These are phyloP conservation scores for Zele albiditarsus DNA, from an alignment of 2,888 invertebrate species.

Conservation along the genomic window DNA sequence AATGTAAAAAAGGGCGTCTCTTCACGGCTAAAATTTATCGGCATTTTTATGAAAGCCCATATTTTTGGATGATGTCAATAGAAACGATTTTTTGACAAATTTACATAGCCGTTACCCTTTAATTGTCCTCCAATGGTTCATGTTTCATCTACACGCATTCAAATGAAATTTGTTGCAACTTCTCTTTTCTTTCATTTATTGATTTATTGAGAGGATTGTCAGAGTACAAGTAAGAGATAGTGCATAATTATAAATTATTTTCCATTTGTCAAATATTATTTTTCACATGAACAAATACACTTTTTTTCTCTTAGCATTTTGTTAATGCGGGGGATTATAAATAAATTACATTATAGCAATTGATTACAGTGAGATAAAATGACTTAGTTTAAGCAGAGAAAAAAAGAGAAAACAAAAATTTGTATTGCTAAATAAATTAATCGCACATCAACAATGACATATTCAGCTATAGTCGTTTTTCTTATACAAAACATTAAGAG, in stretches of 20 bases:
- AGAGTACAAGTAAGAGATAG: not conserved
- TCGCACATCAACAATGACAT: not conserved
- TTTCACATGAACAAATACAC: not conserved
- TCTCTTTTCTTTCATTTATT: not conserved
- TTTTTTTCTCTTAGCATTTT: not conserved
- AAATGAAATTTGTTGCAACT: not conserved
- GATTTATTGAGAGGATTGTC: not conserved
- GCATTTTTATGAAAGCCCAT: too few relatives aligned
- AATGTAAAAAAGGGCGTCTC: too few relatives aligned
- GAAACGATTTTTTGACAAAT: too few relatives aligned
- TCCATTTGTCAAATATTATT: not conserved
- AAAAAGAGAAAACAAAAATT: not conserved
- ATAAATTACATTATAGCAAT: conserved; percentile 1
- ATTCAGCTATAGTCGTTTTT: not conserved
- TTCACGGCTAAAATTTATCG: too few relatives aligned
- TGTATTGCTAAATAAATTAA: conserved; percentile 7
- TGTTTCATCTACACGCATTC: too few relatives aligned
- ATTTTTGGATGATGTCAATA: too few relatives aligned
- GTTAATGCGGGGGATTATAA: not conserved
- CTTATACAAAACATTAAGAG: not conserved
- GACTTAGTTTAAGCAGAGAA: not conserved
- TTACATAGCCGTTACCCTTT: too few relatives aligned
- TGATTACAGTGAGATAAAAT: conserved; percentile 8
- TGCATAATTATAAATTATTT: not conserved
- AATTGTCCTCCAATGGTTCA: too few relatives aligned